Percentiles rank a stretch among this genome's conserved stretches.
These are phyloP conservation scores for Holothuria glaberrima DNA, from an alignment of 35 echinoderm and acorn worm genomes.

Conservation along the genomic window DNA sequence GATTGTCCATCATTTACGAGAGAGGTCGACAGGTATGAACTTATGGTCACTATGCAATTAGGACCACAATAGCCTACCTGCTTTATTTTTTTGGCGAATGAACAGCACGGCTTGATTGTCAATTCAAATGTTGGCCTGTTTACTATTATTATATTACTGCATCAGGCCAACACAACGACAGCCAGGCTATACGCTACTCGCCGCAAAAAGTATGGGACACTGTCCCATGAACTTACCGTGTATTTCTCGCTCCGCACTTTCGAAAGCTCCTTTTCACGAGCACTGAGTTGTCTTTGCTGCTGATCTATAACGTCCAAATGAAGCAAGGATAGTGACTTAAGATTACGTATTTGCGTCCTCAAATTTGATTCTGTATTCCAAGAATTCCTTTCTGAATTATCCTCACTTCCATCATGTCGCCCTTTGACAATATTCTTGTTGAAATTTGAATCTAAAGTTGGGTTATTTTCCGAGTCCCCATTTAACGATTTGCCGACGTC, in stretches of 20 bases:
- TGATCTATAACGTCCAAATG: conserved; percentile 95
- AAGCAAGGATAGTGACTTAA: conserved; percentile 86
- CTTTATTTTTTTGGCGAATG: background rate
- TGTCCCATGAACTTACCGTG: conserved; percentile 68
- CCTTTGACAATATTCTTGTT: conserved; percentile 13
- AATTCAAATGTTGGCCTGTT: too few relatives aligned
- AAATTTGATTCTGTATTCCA: conserved; percentile 32
- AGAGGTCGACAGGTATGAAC: too few relatives aligned
- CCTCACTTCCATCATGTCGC: background rate
- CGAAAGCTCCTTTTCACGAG: conserved; percentile 71
- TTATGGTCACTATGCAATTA: background rate
- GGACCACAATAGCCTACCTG: too few relatives aligned
- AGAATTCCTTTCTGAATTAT: background rate
- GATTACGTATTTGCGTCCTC: conserved; percentile 68
- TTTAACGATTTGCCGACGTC: background rate
- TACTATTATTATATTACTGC: background rate
- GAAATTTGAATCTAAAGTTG: conserved; percentile 36
- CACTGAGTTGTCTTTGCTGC: conserved; percentile 77
- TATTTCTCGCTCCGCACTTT: conserved; percentile 85
- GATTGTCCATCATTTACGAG: too few relatives aligned
- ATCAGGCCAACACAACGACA: background rate
- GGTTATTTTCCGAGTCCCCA: conserved; percentile 52
- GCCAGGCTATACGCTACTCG: background rate
- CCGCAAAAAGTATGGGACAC: background rate
- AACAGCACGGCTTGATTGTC: background rate